These are phyloP conservation scores for Griposia aprilina DNA, from an alignment of 2,888 invertebrate genomes.

Conservation along the genomic window DNA sequence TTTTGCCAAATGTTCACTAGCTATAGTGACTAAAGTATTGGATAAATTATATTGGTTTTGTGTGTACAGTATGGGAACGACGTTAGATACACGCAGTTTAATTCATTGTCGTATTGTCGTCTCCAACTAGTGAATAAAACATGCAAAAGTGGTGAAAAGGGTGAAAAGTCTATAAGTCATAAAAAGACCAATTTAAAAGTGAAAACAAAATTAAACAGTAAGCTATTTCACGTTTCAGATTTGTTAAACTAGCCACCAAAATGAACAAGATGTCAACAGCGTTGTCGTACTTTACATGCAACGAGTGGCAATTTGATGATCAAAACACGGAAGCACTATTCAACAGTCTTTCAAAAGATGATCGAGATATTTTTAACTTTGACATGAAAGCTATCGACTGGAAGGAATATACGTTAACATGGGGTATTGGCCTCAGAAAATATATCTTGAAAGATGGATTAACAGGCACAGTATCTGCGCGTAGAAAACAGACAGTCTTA, in stretches of 20 bases:
- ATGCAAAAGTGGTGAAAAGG: too few relatives aligned
- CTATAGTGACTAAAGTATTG: too few relatives aligned
- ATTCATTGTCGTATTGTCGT: too few relatives aligned
- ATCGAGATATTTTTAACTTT: conserved; percentile 29
- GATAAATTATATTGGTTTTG: too few relatives aligned
- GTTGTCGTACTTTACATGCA: background rate
- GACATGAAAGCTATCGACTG: conserved; percentile 23
- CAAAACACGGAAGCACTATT: conserved; percentile 22
- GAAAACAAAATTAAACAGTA: too few relatives aligned
- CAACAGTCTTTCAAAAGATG: conserved; percentile 22
- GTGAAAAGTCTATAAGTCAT: too few relatives aligned
- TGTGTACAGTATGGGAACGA: too few relatives aligned
- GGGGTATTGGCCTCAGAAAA: background rate
- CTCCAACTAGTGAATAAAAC: too few relatives aligned
- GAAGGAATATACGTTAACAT: background rate
- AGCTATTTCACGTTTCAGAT: conserved; percentile 11
- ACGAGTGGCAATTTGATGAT: conserved; percentile 37
- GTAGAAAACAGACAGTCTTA: background rate
- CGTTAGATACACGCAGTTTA: too few relatives aligned
- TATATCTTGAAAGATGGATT: conserved; percentile 30
- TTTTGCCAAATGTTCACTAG: too few relatives aligned
- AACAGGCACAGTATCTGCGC: background rate
- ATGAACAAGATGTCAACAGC: conserved; percentile 7
- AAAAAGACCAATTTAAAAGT: too few relatives aligned
- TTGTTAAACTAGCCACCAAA: conserved; percentile 15